Conservation (phyloP, 1,140 invertebrate species). For the Marisa cornuarietis region DNA sequence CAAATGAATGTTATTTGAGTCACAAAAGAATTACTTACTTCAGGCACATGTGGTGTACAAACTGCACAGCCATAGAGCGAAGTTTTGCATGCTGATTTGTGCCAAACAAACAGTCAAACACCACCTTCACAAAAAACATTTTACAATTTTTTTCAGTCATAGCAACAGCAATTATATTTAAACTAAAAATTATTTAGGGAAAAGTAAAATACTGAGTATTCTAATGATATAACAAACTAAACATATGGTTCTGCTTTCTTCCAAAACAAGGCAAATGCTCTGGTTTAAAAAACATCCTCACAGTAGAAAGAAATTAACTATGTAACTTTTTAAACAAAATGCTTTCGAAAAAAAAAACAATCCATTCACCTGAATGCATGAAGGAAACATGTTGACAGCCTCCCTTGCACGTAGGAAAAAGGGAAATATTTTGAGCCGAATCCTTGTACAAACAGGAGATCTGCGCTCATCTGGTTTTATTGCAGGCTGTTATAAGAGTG, state of each 20-base stretch:
- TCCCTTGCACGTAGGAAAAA: constrained; percentile 83
- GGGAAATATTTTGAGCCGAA: constrained; percentile 85
- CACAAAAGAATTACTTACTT: constrained; percentile 70
- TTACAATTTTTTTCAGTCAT: no score
- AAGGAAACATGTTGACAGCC: constrained; percentile 80
- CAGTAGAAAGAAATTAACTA: no score
- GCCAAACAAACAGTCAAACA: constrained; percentile 89
- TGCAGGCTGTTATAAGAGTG: constrained; percentile 21
- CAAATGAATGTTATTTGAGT: neutral
- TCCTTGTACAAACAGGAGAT: constrained; percentile 80
- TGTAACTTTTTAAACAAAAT: no score
- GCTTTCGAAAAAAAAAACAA: neutral
- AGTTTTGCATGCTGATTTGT: constrained; percentile 83
- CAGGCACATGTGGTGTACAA: constrained; percentile 82
- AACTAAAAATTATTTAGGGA: no score
- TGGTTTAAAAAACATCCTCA: no score
- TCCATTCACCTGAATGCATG: constrained; percentile 78
- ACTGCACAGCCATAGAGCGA: constrained; percentile 82
- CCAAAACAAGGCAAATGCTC: no score
- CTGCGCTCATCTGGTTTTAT: constrained; percentile 73
- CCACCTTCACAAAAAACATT: constrained; percentile 71
- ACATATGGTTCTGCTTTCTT: no score
- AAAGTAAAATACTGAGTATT: no score
- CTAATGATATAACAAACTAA: no score
- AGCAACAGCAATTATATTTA: no score